Percentiles rank a stretch among this genome's conserved stretches.
Conservation (phyloP, 2,113 vertebrate genomes). For the Clarias gariepinus region DNA sequence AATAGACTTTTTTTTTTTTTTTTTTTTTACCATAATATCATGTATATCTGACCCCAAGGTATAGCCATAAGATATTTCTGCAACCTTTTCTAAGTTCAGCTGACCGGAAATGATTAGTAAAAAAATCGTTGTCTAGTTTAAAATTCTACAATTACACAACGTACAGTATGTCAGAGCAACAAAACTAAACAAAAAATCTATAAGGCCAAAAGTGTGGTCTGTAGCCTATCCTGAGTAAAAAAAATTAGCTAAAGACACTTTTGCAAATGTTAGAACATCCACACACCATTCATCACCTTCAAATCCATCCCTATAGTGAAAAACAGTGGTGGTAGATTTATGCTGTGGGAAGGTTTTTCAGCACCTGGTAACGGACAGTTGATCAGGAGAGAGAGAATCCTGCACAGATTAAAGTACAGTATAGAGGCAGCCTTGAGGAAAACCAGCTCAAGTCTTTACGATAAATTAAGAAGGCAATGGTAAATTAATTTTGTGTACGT, state of each 20-base stretch:
- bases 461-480: no score
- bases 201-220: neutral
- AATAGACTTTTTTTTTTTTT: no score
- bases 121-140: neutral
- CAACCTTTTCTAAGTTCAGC: neutral
- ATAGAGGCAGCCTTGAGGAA: neutral
- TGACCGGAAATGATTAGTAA: neutral
- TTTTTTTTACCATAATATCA: no score
- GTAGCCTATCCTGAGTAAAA: neutral
- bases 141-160: neutral
- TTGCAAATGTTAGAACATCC: neutral
- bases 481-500: no score
- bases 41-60: neutral
- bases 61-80: neutral
- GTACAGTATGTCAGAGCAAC: no score
- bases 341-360: neutral
- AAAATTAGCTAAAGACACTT: neutral
- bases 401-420: neutral
- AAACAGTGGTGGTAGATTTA: neutral
- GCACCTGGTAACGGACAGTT: neutral
- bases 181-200: neutral
- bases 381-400: neutral
- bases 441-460: no score
- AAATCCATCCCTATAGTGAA: neutral
- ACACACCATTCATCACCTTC: neutral